These are phyloP conservation scores for Caenorhabditis sp. DNA, from an alignment of 2,888 invertebrate species.

Conservation along the genomic window DNA sequence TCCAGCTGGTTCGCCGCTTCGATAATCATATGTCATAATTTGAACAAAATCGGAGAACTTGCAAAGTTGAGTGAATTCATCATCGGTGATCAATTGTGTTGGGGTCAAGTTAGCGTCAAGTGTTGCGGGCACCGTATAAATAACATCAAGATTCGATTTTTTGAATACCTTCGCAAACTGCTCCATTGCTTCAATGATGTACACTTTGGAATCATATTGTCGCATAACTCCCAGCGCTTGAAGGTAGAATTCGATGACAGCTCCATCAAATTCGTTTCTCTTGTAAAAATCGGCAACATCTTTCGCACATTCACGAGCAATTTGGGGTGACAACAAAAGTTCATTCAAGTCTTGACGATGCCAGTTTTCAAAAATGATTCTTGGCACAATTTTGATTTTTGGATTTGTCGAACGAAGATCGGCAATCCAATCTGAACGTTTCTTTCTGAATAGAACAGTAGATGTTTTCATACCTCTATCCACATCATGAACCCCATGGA, in stretches of 20 bases:
- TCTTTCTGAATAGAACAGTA: background rate
- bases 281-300: conserved; percentile 77
- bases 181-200: conserved; percentile 23
- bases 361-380: conserved; percentile 89
- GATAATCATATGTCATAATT: conserved; percentile 67
- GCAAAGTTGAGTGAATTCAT: conserved; percentile 38
- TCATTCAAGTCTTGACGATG: conserved; percentile 79
- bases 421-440: conserved; percentile 64
- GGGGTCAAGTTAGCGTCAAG: conserved; percentile 22
- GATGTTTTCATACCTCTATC: conserved; percentile 70
- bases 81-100: conserved; percentile 40
- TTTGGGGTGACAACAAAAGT: conserved; percentile 79
- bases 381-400: conserved; percentile 77
- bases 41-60: conserved; percentile 57
- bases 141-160: conserved; percentile 9
- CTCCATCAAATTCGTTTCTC: conserved; percentile 85
- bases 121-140: conserved; percentile 29
- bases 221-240: conserved; percentile 73
- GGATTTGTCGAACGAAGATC: conserved; percentile 57
- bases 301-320: conserved; percentile 78
- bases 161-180: conserved; percentile 13
- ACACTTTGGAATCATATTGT: conserved; percentile 11
- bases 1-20: conserved; percentile 42
- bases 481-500: conserved; percentile 74
- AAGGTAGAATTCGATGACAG: conserved; percentile 88